Conservation (phyloP, 1,140 invertebrate species). For the Bombus pascuorum region DNA sequence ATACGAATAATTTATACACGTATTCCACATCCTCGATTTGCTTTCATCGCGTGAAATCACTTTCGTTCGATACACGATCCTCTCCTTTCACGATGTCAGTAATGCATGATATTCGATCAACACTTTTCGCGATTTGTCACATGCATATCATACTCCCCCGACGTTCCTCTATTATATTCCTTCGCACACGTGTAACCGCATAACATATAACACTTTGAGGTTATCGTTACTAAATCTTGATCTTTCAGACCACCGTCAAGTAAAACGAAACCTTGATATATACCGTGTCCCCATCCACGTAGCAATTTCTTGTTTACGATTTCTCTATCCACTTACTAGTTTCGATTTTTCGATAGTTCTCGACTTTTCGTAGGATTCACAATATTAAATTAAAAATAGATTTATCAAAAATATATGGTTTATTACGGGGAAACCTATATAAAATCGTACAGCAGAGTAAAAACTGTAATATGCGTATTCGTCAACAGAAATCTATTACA, state of each 20-base stretch:
- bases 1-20: background rate
- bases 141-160: background rate
- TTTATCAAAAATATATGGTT: too few relatives aligned
- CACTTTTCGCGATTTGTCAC: conserved; percentile 1
- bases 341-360: too few relatives aligned
- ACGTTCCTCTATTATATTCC: conserved; percentile 19
- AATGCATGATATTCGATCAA: background rate
- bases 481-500: too few relatives aligned
- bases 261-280: conserved; percentile 37
- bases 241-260: conserved; percentile 23
- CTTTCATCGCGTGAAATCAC: background rate
- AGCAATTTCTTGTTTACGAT: conserved; percentile 17
- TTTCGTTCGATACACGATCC: background rate
- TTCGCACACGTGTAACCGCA: conserved; percentile 33
- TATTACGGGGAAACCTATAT: too few relatives aligned
- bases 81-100: background rate
- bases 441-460: too few relatives aligned
- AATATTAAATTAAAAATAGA: too few relatives aligned
- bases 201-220: conserved; percentile 38
- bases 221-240: conserved; percentile 48
- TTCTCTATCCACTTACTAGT: background rate
- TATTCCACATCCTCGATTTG: background rate
- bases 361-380: too few relatives aligned
- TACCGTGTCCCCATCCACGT: conserved; percentile 5
- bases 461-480: too few relatives aligned